Evolutionary conservation across 2,113 vertebrate genomes (phyloP).

Genomic region (Hydrochoerus hydrochaeris): DNA sequence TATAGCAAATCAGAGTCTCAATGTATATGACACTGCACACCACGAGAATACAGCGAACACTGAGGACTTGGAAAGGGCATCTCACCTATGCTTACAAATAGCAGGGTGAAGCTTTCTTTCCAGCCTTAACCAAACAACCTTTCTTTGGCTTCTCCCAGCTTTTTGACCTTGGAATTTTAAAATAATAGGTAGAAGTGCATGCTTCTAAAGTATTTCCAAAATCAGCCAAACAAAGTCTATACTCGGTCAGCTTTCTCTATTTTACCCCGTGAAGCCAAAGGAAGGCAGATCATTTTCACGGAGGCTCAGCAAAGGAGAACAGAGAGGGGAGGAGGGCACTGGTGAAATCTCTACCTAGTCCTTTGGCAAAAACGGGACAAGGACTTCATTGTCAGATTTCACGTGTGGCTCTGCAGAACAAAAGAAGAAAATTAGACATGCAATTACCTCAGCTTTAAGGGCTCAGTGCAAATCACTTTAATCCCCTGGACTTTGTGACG

Average conservation of each 20-base stretch:
- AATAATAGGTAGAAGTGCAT: neutral
- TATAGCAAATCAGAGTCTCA: slow-evolving; percentile 27
- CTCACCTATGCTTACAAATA: neutral
- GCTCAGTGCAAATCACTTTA: slow-evolving; percentile 75
- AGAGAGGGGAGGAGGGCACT: neutral
- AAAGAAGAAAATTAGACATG: slow-evolving; percentile 64
- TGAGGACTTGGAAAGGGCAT: accelerated
- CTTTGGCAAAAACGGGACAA: neutral
- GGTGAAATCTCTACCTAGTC: slow-evolving; percentile 7
- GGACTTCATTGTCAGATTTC: slow-evolving; percentile 60
- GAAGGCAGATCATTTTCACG: neutral
- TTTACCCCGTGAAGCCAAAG: neutral
- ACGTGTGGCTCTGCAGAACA: slow-evolving; percentile 47
- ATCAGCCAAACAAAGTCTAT: neutral
- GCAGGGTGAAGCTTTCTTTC: neutral
- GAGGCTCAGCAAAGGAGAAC: neutral
- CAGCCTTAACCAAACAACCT: neutral
- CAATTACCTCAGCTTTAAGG: slow-evolving; percentile 77
- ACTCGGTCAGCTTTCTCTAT: no score
- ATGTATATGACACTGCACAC: neutral
- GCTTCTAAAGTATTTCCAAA: neutral
- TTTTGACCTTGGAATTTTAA: neutral
- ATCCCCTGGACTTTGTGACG: slow-evolving; percentile 71
- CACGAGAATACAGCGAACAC: neutral
- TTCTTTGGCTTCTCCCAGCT: neutral